These are phyloP conservation scores for Hybos culiciformis DNA, from an alignment of 2,888 invertebrate genomes.

Conservation along the genomic window DNA sequence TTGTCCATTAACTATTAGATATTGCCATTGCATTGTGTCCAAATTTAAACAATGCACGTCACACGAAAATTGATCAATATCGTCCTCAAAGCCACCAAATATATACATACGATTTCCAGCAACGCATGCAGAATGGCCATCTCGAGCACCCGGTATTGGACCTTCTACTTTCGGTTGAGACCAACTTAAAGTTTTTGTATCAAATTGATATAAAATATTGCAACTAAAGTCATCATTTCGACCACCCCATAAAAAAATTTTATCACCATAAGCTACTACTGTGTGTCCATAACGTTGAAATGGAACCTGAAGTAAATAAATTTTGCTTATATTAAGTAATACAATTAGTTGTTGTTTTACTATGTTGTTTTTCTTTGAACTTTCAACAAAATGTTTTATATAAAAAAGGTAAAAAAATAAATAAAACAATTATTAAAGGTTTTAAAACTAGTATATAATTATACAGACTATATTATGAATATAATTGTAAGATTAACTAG, in stretches of 20 bases:
- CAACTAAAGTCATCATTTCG: conserved; percentile 68
- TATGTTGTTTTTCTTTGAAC: too few species aligned
- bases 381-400: too few species aligned
- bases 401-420: too few species aligned
- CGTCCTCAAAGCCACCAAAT: conserved; percentile 85
- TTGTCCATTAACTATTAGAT: conserved; percentile 45
- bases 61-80: conserved; percentile 63
- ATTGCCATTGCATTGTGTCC: conserved; percentile 57
- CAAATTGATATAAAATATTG: conserved; percentile 66
- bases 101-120: conserved; percentile 70
- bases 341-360: too few species aligned
- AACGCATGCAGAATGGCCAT: conserved; percentile 83
- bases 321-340: neutral
- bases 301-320: neutral
- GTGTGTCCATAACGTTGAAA: conserved; percentile 65
- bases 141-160: conserved; percentile 62
- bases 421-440: too few species aligned
- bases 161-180: conserved; percentile 51
- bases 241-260: conserved; percentile 78
- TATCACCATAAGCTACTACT: conserved; percentile 63
- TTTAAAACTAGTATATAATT: too few species aligned
- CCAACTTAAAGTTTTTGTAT: conserved; percentile 58
- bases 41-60: conserved; percentile 65
- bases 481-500: too few species aligned
- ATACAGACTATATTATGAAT: too few species aligned